Percentiles rank a stretch among this genome's conserved stretches.
Evolutionary conservation across 1,140 invertebrate genomes (phyloP).

Genomic region (Bombus affinis): DNA sequence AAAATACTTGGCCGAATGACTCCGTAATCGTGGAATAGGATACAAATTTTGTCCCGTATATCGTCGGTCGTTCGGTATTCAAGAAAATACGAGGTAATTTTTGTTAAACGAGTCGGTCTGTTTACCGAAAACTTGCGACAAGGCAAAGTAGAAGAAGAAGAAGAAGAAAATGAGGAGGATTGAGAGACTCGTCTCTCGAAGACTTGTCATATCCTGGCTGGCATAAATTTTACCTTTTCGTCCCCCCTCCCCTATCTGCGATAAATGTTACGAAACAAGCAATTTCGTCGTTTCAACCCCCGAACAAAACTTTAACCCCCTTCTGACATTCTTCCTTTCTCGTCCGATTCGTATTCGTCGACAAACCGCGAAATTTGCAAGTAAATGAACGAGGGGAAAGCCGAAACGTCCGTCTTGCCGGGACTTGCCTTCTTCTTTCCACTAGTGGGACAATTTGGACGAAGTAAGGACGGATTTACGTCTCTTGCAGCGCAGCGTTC

Average conservation of each 20-base stretch:
- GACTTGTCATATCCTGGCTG: slow-evolving; percentile 41
- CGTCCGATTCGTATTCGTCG: slow-evolving; percentile 44
- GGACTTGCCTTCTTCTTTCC: not conserved
- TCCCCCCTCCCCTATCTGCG: not conserved
- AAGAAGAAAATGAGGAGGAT: not conserved
- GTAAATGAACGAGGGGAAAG: slow-evolving; percentile 58
- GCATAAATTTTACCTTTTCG: slow-evolving; percentile 35
- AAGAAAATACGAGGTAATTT: slow-evolving; percentile 11
- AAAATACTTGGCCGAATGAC: not conserved
- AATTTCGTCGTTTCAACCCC: slow-evolving; percentile 41
- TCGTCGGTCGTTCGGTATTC: not conserved
- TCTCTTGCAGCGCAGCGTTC: slow-evolving; percentile 13
- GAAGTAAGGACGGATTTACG: slow-evolving; percentile 59
- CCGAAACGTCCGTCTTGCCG: slow-evolving; percentile 53
- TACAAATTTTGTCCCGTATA: not conserved
- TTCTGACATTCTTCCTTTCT: not conserved
- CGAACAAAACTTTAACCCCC: slow-evolving; percentile 3
- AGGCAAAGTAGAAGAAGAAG: too few relatives aligned
- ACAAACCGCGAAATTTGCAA: slow-evolving; percentile 62
- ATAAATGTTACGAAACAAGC: slow-evolving; percentile 53
- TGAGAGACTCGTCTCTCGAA: slow-evolving; percentile 11
- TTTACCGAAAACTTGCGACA: slow-evolving; percentile 24
- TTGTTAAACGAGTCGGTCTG: slow-evolving; percentile 26
- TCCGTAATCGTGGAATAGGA: not conserved
- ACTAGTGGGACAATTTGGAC: slow-evolving; percentile 35